A percentile compares a stretch with the other conserved stretches of the same genome.
Evolutionary conservation across 1,140 invertebrate genomes (phyloP).

Genomic region (Steinernema feltiae): DNA sequence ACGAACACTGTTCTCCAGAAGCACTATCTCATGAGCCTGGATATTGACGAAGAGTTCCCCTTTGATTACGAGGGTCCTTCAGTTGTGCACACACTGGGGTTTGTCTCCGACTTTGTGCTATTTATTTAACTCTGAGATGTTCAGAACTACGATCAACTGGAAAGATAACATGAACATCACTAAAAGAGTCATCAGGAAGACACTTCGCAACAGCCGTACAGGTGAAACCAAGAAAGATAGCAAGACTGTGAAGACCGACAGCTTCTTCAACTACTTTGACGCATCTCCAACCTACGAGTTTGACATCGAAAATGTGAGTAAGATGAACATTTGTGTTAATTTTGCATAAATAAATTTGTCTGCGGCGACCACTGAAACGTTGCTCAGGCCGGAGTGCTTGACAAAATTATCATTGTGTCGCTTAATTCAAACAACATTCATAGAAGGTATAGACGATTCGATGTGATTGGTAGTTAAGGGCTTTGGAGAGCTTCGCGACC

Average conservation of each 20-base stretch:
- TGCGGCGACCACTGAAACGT: too few species aligned
- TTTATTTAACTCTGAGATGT: constrained; percentile 34
- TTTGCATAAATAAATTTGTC: too few species aligned
- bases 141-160: constrained; percentile 84
- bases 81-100: neutral
- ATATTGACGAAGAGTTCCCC: neutral
- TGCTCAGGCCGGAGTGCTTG: too few species aligned
- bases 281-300: constrained; percentile 70
- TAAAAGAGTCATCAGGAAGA: constrained; percentile 87
- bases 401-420: too few species aligned
- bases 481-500: too few species aligned
- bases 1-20: constrained; percentile 83
- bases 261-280: constrained; percentile 96
- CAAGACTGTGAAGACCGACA: constrained; percentile 74
- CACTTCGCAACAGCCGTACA: constrained; percentile 89
- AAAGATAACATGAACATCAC: constrained; percentile 90
- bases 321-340: neutral
- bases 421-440: too few species aligned
- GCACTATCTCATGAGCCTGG: constrained; percentile 67
- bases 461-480: too few species aligned
- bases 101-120: neutral
- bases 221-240: constrained; percentile 82
- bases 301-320: neutral
- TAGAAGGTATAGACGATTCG: too few species aligned
- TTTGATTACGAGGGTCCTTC: neutral